Conservation (phyloP, 2,797 vertebrate genomes). For the Natrix natrix region DNA sequence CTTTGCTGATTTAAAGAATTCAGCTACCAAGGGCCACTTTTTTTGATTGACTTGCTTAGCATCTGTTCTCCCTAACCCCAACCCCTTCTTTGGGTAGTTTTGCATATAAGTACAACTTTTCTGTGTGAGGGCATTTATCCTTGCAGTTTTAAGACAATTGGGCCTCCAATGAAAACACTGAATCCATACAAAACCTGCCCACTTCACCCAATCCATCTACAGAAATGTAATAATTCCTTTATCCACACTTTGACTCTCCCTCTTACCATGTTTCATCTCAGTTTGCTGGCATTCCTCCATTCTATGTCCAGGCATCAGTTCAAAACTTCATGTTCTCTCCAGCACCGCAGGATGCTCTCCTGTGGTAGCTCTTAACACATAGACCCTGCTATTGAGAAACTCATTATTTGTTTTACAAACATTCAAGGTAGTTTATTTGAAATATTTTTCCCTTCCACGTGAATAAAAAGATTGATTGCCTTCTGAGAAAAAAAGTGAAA, state of each 20-base stretch:
- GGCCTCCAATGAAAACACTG: neutral
- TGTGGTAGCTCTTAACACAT: neutral
- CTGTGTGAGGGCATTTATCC: slow-evolving; percentile 19
- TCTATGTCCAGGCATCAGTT: neutral
- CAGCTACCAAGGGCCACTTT: neutral
- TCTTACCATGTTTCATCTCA: neutral
- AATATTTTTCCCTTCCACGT: neutral
- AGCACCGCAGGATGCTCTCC: neutral
- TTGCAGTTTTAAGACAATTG: neutral
- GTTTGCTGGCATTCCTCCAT: neutral
- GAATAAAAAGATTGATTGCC: neutral
- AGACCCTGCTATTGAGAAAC: neutral
- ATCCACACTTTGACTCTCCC: neutral
- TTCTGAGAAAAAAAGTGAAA: slow-evolving; percentile 16
- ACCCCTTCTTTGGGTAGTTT: neutral
- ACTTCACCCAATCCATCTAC: neutral
- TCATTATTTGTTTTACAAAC: neutral
- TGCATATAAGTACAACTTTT: neutral
- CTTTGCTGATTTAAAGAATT: neutral
- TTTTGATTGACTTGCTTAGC: neutral
- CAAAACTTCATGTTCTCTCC: neutral
- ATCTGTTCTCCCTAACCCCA: neutral
- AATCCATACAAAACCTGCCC: neutral
- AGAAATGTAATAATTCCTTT: neutral
- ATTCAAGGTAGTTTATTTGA: neutral